phyloP scores from a whole-genome alignment of 2,797 vertebrate species.

The Hydrolagus colliei region DNA sequence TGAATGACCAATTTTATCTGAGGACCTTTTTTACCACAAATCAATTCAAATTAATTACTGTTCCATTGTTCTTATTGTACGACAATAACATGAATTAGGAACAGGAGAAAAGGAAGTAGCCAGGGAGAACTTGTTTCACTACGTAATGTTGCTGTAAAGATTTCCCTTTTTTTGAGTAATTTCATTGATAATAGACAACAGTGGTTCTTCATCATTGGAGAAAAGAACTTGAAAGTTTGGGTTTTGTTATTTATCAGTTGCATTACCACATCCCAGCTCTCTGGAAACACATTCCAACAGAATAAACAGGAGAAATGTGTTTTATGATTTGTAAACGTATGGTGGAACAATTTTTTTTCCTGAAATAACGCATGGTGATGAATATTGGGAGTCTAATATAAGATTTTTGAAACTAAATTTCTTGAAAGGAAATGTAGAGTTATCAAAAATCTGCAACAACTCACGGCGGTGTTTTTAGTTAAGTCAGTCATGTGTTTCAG shows the following conservation, averaged over 20 bases:
- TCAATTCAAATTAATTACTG: background rate
- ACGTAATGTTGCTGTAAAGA: background rate
- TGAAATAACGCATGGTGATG: background rate
- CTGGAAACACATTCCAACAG: background rate
- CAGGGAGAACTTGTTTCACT: background rate
- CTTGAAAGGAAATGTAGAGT: too few species aligned
- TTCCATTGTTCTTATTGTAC: too few species aligned
- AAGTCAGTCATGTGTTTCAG: background rate
- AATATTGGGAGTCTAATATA: too few species aligned
- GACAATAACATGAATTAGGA: background rate
- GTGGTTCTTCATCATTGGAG: background rate
- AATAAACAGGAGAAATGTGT: background rate
- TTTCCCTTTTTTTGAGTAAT: background rate
- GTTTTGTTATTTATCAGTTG: background rate
- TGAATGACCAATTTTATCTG: background rate
- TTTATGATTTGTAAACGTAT: background rate
- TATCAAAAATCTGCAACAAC: background rate
- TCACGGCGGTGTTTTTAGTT: background rate
- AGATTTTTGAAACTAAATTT: too few species aligned
- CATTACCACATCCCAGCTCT: background rate
- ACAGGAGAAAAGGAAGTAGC: background rate
- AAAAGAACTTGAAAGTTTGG: background rate
- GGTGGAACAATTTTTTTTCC: background rate
- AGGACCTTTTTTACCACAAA: background rate
- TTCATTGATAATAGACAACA: background rate